Percentiles rank a stretch among this genome's conserved stretches.
Conservation (phyloP, 2,113 vertebrate genomes). For the Xiphophorus maculatus region DNA sequence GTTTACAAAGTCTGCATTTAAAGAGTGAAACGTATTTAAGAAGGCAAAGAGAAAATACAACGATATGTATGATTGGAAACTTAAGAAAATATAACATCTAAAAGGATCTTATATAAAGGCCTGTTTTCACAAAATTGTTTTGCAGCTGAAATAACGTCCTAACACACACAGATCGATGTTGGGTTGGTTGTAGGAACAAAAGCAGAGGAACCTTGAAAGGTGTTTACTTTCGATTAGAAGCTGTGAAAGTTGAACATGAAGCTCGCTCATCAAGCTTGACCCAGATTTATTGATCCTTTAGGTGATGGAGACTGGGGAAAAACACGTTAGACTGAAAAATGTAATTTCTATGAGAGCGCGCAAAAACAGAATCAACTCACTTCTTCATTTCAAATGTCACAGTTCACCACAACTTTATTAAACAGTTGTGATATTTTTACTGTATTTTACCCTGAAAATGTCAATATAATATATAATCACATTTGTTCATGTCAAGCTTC, state of each 20-base stretch:
- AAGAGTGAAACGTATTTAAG: background rate
- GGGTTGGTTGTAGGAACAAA: constrained; percentile 7
- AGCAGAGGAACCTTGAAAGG: constrained; percentile 10
- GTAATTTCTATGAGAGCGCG: background rate
- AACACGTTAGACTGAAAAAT: background rate
- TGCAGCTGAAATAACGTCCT: background rate
- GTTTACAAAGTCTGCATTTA: background rate
- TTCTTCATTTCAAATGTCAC: constrained; percentile 4
- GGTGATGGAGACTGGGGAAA: background rate
- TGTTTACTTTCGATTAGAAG: background rate
- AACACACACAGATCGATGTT: constrained; percentile 14
- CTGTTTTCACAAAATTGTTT: background rate
- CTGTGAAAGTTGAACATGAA: background rate
- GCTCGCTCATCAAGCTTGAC: background rate
- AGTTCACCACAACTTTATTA: background rate
- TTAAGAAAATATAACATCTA: background rate
- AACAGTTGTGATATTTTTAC: background rate
- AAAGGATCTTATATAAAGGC: background rate
- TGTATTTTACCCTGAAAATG: constrained; percentile 17
- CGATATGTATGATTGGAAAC: background rate
- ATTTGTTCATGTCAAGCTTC: constrained; percentile 30
- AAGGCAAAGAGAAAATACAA: background rate
- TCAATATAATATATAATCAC: background rate
- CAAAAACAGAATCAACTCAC: constrained; percentile 16
- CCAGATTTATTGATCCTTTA: background rate